Base-by-base conservation (phyloP, 2,888 invertebrate species). In the Nemurella pictetii region DNA sequence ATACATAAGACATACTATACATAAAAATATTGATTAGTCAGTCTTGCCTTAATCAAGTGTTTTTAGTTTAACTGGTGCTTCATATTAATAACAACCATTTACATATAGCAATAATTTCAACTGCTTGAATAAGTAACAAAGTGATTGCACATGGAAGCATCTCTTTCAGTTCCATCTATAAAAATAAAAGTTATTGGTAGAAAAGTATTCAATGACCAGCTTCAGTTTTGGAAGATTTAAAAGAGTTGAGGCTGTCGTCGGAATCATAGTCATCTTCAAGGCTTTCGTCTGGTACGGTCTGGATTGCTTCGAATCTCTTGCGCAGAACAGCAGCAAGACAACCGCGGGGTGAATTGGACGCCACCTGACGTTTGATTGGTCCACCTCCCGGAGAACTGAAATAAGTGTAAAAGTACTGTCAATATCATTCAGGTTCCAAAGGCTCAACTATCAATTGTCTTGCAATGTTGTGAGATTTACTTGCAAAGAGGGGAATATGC, bases 311-410 rank as follows among this genome's bases (percentile, higher is more conserved):
- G 28, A 82, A 82, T 7, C 82, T 1, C 72, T 29, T 55, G 20
- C 29, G 55, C 12, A 82, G 72, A 1, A 82, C 28, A 1, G 36
- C 82, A 72, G 82, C 72, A 20, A 82, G 72, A 4, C 28, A 27
- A n/a, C 29, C 29, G 2, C 26, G 72, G 9, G 82, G 82, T 5
- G 36, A 28, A n/a, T 26, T 72, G 15, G 82, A 72, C 3, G 25
- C 27, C 5, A 9, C 20, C 15, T 55, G 82, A 4, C 27, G 82
- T 32, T 26, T 84, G 29, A 75, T 28, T 35, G 84, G 84, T 15
- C 80, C 78, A 0, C 84, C 84, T 0, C 84, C 84, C 9, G 84
- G 84, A 27, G 84, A 80, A 20, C 84, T 84, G 25, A 3, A 84
- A 25, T n/a, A n/a, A n/a, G n/a, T n/a, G n/a, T n/a, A n/a, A n/a